phyloP scores from a whole-genome alignment of 1,140 invertebrate species.

The Nylanderia fulva region DNA sequence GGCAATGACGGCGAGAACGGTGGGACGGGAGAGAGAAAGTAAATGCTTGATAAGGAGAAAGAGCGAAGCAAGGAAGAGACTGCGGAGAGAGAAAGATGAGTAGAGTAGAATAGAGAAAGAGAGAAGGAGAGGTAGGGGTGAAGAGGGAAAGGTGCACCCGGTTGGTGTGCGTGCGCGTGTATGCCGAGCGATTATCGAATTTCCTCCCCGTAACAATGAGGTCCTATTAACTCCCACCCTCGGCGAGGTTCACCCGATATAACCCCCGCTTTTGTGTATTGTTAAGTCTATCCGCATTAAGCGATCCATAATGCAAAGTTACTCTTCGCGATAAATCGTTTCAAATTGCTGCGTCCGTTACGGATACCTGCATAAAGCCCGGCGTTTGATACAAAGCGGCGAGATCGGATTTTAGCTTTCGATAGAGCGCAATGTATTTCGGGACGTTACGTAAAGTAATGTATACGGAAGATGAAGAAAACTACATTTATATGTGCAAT shows the following conservation, averaged over 20 bases:
- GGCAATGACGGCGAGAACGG: slow-evolving; percentile 70
- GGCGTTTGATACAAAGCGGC: slow-evolving; percentile 47
- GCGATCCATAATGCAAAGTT: slow-evolving; percentile 84
- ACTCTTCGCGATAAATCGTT: slow-evolving; percentile 84
- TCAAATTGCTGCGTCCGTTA: slow-evolving; percentile 80
- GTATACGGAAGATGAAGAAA: neutral
- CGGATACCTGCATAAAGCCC: slow-evolving; percentile 63
- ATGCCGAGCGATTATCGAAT: slow-evolving; percentile 86
- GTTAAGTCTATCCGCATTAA: slow-evolving; percentile 85
- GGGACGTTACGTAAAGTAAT: neutral
- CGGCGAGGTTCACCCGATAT: slow-evolving; percentile 82
- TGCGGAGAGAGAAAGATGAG: neutral
- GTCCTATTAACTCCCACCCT: slow-evolving; percentile 86
- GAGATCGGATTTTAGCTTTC: slow-evolving; percentile 57
- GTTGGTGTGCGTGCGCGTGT: slow-evolving; percentile 76
- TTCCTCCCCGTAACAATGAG: slow-evolving; percentile 86
- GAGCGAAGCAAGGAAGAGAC: slow-evolving; percentile 21
- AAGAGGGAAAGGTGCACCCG: slow-evolving; percentile 40
- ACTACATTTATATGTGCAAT: neutral
- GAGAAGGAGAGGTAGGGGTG: slow-evolving; percentile 1
- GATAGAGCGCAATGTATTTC: slow-evolving; percentile 29
- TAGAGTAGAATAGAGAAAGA: neutral
- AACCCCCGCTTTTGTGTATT: slow-evolving; percentile 84
- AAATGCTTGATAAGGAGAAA: slow-evolving; percentile 49
- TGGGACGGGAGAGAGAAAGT: slow-evolving; percentile 48